phyloP scores from a whole-genome alignment of 2,113 vertebrate genomes.

The Cepphus grylle region DNA sequence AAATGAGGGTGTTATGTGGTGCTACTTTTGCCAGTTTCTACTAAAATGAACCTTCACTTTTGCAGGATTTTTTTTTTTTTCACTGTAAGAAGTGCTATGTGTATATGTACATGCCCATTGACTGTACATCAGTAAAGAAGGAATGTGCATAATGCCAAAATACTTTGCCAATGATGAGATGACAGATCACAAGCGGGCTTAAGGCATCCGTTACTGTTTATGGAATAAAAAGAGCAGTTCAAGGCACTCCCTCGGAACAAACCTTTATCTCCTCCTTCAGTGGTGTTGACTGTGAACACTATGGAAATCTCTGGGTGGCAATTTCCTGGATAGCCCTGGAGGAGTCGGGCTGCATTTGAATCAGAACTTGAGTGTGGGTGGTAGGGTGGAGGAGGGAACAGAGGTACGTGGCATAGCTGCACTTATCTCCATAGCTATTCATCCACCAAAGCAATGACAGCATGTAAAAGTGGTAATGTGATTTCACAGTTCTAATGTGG shows the following conservation, averaged over 20 bases:
- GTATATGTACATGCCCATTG: not conserved
- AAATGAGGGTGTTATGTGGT: not conserved
- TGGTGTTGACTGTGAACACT: conserved; percentile 29
- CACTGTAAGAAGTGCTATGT: not conserved
- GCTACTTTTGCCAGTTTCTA: not conserved
- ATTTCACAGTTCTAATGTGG: conserved; percentile 53
- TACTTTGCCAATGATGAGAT: conserved; percentile 27
- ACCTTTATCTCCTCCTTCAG: conserved; percentile 52
- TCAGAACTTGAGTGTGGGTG: conserved; percentile 11
- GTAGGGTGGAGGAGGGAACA: not conserved
- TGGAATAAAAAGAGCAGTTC: conserved; percentile 18
- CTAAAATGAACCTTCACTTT: conserved; percentile 4
- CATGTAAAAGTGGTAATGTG: conserved; percentile 25
- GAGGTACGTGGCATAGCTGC: conserved; percentile 2
- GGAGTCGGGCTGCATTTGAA: conserved; percentile 6
- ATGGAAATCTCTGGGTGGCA: conserved; percentile 62
- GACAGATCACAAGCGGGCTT: conserved; percentile 26
- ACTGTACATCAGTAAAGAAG: not conserved
- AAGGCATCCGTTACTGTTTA: not conserved
- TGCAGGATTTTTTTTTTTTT: not conserved
- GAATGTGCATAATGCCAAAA: not conserved
- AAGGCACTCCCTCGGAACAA: conserved; percentile 33
- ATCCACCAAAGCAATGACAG: conserved; percentile 21
- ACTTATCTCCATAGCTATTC: conserved; percentile 52
- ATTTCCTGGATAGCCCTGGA: conserved; percentile 60